These are phyloP conservation scores for Lottia gigantea DNA, from an alignment of 2,888 invertebrate species.

Conservation along the genomic window DNA sequence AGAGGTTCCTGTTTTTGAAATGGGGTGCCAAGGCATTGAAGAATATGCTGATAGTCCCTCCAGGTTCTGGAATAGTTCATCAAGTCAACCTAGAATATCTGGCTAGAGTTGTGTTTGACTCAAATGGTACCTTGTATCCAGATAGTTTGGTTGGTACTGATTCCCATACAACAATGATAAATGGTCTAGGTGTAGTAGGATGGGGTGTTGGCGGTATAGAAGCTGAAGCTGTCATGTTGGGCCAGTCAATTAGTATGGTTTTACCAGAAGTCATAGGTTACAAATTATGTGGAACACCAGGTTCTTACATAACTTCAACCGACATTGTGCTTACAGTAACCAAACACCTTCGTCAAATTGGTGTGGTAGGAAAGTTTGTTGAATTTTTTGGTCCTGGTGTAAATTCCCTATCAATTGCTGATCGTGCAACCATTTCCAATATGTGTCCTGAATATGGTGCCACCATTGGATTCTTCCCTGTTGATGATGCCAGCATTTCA, in stretches of 20 bases:
- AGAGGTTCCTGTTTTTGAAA: slow-evolving; percentile 96
- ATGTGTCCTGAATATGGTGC: slow-evolving; percentile 99
- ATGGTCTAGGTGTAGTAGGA: slow-evolving; percentile 94
- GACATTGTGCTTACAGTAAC: slow-evolving; percentile 97
- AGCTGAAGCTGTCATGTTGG: slow-evolving; percentile 98
- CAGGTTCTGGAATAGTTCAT: slow-evolving; percentile 97
- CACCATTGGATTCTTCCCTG: slow-evolving; percentile 94
- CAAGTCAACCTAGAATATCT: slow-evolving; percentile 98
- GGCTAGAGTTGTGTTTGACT: slow-evolving; percentile 85
- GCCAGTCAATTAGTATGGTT: slow-evolving; percentile 96
- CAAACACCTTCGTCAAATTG: slow-evolving; percentile 90
- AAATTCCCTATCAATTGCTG: slow-evolving; percentile 89
- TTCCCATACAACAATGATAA: slow-evolving; percentile 99
- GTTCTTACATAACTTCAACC: slow-evolving; percentile 89
- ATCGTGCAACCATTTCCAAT: slow-evolving; percentile 96
- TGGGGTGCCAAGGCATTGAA: slow-evolving; percentile 97
- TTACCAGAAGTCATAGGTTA: slow-evolving; percentile 96
- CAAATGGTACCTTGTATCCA: slow-evolving; percentile 78
- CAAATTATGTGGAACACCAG: slow-evolving; percentile 82
- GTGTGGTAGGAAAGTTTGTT: slow-evolving; percentile 98
- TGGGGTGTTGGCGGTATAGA: slow-evolving; percentile 94
- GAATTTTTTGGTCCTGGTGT: slow-evolving; percentile 98
- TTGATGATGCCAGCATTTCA: slow-evolving; percentile 82
- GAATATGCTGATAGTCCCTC: slow-evolving; percentile 97
- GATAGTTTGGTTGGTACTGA: slow-evolving; percentile 97